Conservation (phyloP, 2,888 invertebrate species). For the Drosophila setosimentum region DNA sequence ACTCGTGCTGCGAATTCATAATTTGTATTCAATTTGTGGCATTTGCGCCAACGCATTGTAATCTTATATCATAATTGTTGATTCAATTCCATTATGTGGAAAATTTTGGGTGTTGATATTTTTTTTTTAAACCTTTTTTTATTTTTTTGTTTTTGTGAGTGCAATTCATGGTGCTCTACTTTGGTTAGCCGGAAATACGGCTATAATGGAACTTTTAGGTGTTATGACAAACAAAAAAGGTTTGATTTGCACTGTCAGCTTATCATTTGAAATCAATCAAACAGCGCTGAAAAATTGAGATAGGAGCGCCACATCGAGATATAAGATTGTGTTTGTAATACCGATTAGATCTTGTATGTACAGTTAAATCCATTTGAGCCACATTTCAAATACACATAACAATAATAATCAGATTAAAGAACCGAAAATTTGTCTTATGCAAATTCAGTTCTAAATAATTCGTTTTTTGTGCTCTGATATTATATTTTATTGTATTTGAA, state of each 20-base stretch:
- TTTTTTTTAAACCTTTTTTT: not conserved
- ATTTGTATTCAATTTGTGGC: constrained; percentile 30
- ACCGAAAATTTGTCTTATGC: not conserved
- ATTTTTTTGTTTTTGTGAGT: not conserved
- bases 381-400: not conserved
- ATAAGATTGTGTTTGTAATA: not conserved
- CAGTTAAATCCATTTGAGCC: not conserved
- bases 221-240: not conserved
- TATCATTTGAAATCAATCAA: not conserved
- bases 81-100: constrained; percentile 28
- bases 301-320: not conserved
- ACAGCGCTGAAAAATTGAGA: not conserved
- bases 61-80: constrained; percentile 23
- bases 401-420: not conserved
- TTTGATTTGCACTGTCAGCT: too few species aligned
- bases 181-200: constrained; percentile 34
- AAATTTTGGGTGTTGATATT: constrained; percentile 20
- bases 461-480: not conserved
- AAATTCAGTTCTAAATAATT: not conserved
- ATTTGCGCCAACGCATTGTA: constrained; percentile 36
- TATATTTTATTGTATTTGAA: not conserved
- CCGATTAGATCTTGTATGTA: not conserved
- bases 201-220: not conserved
- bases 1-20: constrained; percentile 22
- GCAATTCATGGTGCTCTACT: constrained; percentile 34